A percentile compares a stretch with the other conserved stretches of the same genome.
Conservation (phyloP, 2,113 vertebrate genomes). For the Saccopteryx bilineata region DNA sequence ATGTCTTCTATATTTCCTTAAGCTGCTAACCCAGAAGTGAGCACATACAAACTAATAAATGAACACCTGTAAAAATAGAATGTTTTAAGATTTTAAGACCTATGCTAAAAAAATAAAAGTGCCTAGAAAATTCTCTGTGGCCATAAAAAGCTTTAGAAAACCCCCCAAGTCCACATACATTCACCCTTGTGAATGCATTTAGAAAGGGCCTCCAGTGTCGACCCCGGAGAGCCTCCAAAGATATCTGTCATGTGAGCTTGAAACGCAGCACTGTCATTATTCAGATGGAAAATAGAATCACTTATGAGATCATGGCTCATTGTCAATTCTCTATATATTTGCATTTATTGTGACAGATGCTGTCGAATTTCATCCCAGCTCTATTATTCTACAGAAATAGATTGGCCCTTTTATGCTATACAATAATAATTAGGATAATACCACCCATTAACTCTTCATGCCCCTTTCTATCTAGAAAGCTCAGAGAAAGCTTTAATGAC, state of each 20-base stretch:
- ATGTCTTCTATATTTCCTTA: constrained; percentile 21
- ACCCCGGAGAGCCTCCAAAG: constrained; percentile 61
- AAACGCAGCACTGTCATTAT: constrained; percentile 80
- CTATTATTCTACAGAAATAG: constrained; percentile 83
- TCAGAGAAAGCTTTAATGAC: constrained; percentile 73
- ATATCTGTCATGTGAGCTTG: constrained; percentile 72
- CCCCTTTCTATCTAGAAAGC: constrained; percentile 67
- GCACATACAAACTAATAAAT: constrained; percentile 60
- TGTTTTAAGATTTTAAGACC: constrained; percentile 58
- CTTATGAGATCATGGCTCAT: constrained; percentile 83
- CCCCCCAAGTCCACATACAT: constrained; percentile 20
- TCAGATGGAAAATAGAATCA: constrained; percentile 84
- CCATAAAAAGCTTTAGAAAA: constrained; percentile 69
- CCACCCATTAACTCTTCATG: constrained; percentile 76
- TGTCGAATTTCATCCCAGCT: constrained; percentile 79
- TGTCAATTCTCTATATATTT: constrained; percentile 85
- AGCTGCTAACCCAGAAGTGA: background rate
- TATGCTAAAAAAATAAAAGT: background rate
- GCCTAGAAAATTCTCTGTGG: constrained; percentile 45
- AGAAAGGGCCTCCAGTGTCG: constrained; percentile 18
- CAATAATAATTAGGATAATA: constrained; percentile 84
- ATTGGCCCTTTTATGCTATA: constrained; percentile 76
- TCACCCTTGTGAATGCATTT: constrained; percentile 49
- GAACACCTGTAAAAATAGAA: constrained; percentile 1
- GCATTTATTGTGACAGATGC: constrained; percentile 86